A percentile compares a stretch with the other conserved stretches of the same genome.
These are phyloP conservation scores for Noctua janthe DNA, from an alignment of 2,888 invertebrate genomes.

Conservation along the genomic window DNA sequence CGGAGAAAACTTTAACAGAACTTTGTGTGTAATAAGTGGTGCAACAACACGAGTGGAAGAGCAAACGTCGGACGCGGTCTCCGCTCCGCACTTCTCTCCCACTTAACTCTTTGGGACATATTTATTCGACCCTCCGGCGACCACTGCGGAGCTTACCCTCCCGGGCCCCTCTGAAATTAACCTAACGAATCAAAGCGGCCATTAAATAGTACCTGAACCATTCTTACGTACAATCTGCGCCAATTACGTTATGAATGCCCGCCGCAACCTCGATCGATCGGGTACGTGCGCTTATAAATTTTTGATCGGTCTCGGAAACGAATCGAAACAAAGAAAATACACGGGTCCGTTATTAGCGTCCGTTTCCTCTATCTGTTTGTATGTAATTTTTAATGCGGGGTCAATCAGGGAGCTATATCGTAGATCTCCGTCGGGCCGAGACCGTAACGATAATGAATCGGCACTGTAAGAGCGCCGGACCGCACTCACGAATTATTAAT, in stretches of 20 bases:
- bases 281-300: conserved; percentile 80
- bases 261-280: conserved; percentile 83
- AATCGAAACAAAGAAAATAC: conserved; percentile 86
- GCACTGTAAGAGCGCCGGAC: conserved; percentile 87
- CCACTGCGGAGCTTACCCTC: conserved; percentile 81
- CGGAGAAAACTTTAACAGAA: conserved; percentile 90
- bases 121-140: conserved; percentile 91
- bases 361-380: conserved; percentile 84
- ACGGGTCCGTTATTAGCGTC: conserved; percentile 80
- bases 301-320: conserved; percentile 84
- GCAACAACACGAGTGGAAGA: conserved; percentile 91
- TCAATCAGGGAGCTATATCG: conserved; percentile 90
- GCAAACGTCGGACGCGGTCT: conserved; percentile 90
- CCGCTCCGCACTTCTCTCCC: conserved; percentile 88
- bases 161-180: conserved; percentile 85
- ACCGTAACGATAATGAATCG: conserved; percentile 90
- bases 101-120: conserved; percentile 91
- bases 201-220: conserved; percentile 81
- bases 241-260: conserved; percentile 82
- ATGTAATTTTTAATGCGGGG: conserved; percentile 91
- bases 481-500: conserved; percentile 91
- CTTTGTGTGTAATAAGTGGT: conserved; percentile 91
- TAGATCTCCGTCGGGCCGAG: conserved; percentile 88
- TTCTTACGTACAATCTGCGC: conserved; percentile 80
- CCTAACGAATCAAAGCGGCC: conserved; percentile 88